These are phyloP conservation scores for Microplitis manilae DNA, from an alignment of 2,888 invertebrate species.

Conservation along the genomic window DNA sequence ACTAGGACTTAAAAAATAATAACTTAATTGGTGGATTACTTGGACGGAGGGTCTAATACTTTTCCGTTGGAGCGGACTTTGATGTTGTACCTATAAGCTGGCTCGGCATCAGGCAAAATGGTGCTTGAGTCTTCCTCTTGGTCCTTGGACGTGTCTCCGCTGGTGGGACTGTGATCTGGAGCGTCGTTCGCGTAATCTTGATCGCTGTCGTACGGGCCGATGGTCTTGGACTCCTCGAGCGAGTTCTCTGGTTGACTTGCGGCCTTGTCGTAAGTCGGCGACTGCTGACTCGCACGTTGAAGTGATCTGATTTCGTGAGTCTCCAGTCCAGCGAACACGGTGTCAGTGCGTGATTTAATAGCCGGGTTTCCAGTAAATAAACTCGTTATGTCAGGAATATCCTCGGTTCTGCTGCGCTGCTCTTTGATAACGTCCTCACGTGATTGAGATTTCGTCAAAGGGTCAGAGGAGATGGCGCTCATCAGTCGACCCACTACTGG, in stretches of 20 bases:
- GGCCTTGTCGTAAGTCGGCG: constrained; percentile 51
- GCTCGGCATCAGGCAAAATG: constrained; percentile 67
- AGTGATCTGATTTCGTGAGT: constrained; percentile 63
- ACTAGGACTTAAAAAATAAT: constrained; percentile 21
- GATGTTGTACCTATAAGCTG: constrained; percentile 70
- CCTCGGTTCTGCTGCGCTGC: constrained; percentile 72
- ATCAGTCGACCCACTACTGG: constrained; percentile 61
- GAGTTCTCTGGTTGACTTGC: constrained; percentile 61
- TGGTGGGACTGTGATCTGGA: constrained; percentile 68
- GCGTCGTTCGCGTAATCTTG: constrained; percentile 69
- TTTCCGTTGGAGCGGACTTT: constrained; percentile 70
- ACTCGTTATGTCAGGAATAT: constrained; percentile 76
- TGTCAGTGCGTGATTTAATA: constrained; percentile 59
- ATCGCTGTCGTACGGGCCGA: constrained; percentile 78
- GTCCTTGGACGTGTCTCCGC: constrained; percentile 61
- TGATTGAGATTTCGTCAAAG: constrained; percentile 62
- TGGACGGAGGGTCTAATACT: constrained; percentile 71
- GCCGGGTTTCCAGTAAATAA: constrained; percentile 74
- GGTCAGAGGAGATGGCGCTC: constrained; percentile 56
- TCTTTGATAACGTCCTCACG: constrained; percentile 73
- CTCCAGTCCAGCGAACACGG: constrained; percentile 65
- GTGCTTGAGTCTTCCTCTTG: constrained; percentile 69
- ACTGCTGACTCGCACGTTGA: constrained; percentile 45
- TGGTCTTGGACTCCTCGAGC: constrained; percentile 70
- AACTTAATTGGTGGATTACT: constrained; percentile 56